Evolutionary conservation across 1,140 invertebrate species (phyloP).

Genomic region (Agrilus planipennis): DNA sequence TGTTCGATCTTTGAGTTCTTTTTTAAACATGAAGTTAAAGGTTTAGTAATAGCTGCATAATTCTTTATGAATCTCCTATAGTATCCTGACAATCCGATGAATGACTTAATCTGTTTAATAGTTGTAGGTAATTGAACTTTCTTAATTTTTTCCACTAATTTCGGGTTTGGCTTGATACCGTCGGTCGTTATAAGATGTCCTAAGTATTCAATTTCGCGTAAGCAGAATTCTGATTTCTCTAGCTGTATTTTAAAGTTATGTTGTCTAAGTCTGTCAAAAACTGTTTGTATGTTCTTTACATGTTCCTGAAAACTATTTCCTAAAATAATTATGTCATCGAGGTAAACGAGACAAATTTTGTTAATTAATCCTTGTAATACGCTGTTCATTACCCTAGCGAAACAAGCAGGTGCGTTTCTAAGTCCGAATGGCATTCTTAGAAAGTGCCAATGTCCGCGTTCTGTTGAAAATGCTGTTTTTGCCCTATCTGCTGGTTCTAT

Average conservation of each 20-base stretch:
- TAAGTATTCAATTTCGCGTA: slow-evolving; percentile 16
- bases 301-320: slow-evolving; percentile 15
- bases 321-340: slow-evolving; percentile 27
- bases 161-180: slow-evolving; percentile 17
- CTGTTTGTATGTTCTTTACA: slow-evolving; percentile 12
- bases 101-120: slow-evolving; percentile 19
- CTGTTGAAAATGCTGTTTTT: slow-evolving; percentile 32
- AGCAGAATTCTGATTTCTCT: slow-evolving; percentile 20
- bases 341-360: slow-evolving; percentile 21
- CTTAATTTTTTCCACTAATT: slow-evolving; percentile 16
- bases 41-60: slow-evolving; percentile 21
- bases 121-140: slow-evolving; percentile 22
- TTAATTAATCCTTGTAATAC: slow-evolving; percentile 17
- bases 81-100: slow-evolving; percentile 26
- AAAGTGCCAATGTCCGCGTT: slow-evolving; percentile 30
- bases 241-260: slow-evolving; percentile 17
- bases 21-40: slow-evolving; percentile 19
- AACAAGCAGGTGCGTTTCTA: slow-evolving; percentile 13
- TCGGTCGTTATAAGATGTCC: slow-evolving; percentile 15
- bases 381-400: slow-evolving; percentile 26
- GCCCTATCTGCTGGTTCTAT: slow-evolving; percentile 24
- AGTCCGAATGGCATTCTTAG: slow-evolving; percentile 20
- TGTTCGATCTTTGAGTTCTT: slow-evolving; percentile 22
- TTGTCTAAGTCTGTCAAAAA: slow-evolving; percentile 15
- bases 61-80: slow-evolving; percentile 29